Evolutionary conservation across 2,797 vertebrate genomes (phyloP), one percentile per base, ranked within the genome.

Genomic region (Halcyon leucocephala): DNA sequence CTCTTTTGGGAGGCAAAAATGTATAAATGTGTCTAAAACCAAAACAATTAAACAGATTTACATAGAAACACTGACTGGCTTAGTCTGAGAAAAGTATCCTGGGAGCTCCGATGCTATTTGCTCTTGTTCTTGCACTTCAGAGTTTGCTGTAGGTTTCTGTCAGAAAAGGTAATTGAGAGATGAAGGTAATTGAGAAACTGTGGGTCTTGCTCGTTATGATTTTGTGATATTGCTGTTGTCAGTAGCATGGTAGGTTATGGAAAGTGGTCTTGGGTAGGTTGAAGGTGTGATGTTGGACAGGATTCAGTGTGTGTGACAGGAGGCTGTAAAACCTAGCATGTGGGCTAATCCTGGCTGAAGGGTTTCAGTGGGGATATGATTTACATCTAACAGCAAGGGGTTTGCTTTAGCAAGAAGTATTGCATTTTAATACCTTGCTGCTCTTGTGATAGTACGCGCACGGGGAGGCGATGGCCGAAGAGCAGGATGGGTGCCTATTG

Each of bases 371-470:
- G 21, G 17, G 4, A 16, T 22, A 0, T 28, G 22, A 35, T 42
- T 49, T 61, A 46, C 26, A 22, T 7, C 52, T 51, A 61, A 44
- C 31, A 44, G 65, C 52, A 58, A 31, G 35, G 2, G 12, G 93
- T 87, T 86, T 82, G 28, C 57, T 84, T 82, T 51, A 55, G 42
- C 24, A 33, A 39, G 18, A 77, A 18, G 4, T 46, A 7, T 6
- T 82, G 19, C 3, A 2, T 79, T 61, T 86, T 39, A 46, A 8
- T 52, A 13, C 62, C 42, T 49, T 26, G 48, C 14, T 25, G 10
- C 55, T 46, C 35, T 48, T 79, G n/a, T 65, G 66, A 9, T 37
- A 13, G 1, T 35, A 3, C 0, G 0, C 5, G 21, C 28, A 3
- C 26, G n/a, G 71, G 33, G 62, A 44, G 58, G n/a, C 0, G 0